Conservation (phyloP, 2,888 invertebrate genomes). For the Tridacna gigas region DNA sequence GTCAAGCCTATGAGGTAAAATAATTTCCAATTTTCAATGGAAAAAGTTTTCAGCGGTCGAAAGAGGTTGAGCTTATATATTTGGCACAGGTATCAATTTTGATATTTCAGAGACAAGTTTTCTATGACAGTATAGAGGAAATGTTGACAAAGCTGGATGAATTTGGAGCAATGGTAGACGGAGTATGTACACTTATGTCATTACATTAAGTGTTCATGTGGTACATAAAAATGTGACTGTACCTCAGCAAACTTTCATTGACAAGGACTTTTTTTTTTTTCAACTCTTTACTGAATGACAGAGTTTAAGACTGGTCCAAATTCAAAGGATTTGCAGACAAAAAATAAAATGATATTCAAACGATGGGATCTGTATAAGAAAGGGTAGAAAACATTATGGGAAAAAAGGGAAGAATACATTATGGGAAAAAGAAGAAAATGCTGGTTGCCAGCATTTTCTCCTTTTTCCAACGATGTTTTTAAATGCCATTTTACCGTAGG, state of each 20-base stretch:
- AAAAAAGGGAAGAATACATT: not conserved
- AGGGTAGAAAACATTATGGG: not conserved
- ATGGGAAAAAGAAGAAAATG: not conserved
- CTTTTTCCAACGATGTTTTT: not conserved
- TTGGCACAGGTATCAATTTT: not conserved
- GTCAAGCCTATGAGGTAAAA: too few relatives aligned
- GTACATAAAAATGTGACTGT: not conserved
- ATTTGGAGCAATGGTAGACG: conserved; percentile 80
- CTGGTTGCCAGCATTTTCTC: not conserved
- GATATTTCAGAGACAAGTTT: conserved; percentile 74
- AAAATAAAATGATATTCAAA: too few relatives aligned
- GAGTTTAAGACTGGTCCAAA: too few relatives aligned
- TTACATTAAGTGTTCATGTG: not conserved
- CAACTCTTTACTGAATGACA: too few relatives aligned
- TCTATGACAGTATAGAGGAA: conserved; percentile 79
- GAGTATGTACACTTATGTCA: conserved; percentile 63
- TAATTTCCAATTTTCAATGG: too few relatives aligned
- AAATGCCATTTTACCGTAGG: not conserved
- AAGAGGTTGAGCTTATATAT: too few relatives aligned
- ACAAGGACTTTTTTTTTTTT: not conserved
- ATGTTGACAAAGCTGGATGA: conserved; percentile 82
- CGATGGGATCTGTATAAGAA: not conserved
- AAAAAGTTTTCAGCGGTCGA: too few relatives aligned
- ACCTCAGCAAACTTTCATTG: not conserved
- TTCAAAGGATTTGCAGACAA: too few relatives aligned